Evolutionary conservation across 64 coral and sea anemone species (phyloP), one percentile per base, ranked within the genome.

Genomic region (Montipora cactus): DNA sequence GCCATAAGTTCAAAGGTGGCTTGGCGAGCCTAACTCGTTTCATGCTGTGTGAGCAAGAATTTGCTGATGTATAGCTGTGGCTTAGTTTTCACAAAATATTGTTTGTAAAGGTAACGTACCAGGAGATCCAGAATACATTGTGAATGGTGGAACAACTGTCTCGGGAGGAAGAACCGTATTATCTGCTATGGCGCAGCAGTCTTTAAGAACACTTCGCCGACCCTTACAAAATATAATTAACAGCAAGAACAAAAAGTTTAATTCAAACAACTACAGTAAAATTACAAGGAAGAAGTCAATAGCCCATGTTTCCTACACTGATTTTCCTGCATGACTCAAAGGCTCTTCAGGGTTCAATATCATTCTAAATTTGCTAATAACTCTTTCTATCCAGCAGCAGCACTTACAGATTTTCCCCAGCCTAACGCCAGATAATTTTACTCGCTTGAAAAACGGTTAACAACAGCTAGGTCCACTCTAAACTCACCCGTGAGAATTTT

Each of bases 81-180:
- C n/a, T 23, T 2, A 21, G 25, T 8, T 5, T 25, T n/a, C 7
- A 12, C 15, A 76, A 87, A 16, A 21, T 23, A 49, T 53, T 75
- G 28, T 57, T 75, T n/a, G 2, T 47, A 9, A 87, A 6, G 0
- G 28, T 49, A 2, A 78, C 58, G 5, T 92, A 92, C 97, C 97
- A 64, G 97, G 97, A 19, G 97, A 99, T 45, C 97, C 97, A 48
- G 89, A 92, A 49, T 92, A 99, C 8, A 99, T 75, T 19, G 94
- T 99, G 76, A 99, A 99, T 16, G 97, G 97, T 70, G 97, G 97
- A 51, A 99, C 97, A 71, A 99, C 97, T 70, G 97, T 99, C 91
- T 99, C 97, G 23, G 97, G 97, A 37, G 97, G 94, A 67, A 99
- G 79, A 50, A 99, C 97, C 47, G 97, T 99, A 49, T 99, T 99